A percentile compares a stretch with the other conserved stretches of the same genome.
These are phyloP conservation scores for Thereva nobilitata DNA, from an alignment of 2,888 invertebrate species.

Conservation along the genomic window DNA sequence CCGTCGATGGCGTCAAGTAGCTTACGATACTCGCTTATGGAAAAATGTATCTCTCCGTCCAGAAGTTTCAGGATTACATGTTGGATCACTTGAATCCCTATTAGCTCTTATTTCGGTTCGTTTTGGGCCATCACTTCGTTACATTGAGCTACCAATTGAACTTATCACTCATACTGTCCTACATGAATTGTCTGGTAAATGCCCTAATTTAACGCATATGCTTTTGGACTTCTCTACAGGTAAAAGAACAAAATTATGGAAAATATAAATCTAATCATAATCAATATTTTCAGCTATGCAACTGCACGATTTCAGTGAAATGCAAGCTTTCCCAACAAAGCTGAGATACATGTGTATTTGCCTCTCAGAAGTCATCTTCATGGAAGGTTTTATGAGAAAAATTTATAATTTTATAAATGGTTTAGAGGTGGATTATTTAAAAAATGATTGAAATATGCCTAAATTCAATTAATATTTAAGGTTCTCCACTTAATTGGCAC, in stretches of 20 bases:
- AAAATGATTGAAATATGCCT: background rate
- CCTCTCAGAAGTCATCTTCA: slow-evolving; percentile 98
- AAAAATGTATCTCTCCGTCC: slow-evolving; percentile 93
- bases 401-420: slow-evolving; percentile 99
- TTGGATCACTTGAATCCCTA: slow-evolving; percentile 82
- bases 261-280: background rate
- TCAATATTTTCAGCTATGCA: slow-evolving; percentile 77
- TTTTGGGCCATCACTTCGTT: slow-evolving; percentile 84
- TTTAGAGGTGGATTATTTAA: slow-evolving; percentile 67
- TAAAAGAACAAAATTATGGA: slow-evolving; percentile 46
- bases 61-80: slow-evolving; percentile 82
- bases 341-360: slow-evolving; percentile 94
- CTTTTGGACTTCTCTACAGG: slow-evolving; percentile 94
- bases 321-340: slow-evolving; percentile 98
- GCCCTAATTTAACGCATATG: slow-evolving; percentile 94
- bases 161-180: slow-evolving; percentile 94
- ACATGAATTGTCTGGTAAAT: slow-evolving; percentile 95
- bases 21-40: slow-evolving; percentile 95
- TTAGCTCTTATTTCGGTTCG: slow-evolving; percentile 84
- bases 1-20: slow-evolving; percentile 93
- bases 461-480: slow-evolving; percentile 22
- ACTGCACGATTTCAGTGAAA: slow-evolving; percentile 97
- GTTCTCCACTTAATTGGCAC: slow-evolving; percentile 96
- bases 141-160: slow-evolving; percentile 94
- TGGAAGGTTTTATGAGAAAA: slow-evolving; percentile 99